These are phyloP conservation scores for Delichon dasypus DNA, from an alignment of 2,797 vertebrate species.

Conservation along the genomic window DNA sequence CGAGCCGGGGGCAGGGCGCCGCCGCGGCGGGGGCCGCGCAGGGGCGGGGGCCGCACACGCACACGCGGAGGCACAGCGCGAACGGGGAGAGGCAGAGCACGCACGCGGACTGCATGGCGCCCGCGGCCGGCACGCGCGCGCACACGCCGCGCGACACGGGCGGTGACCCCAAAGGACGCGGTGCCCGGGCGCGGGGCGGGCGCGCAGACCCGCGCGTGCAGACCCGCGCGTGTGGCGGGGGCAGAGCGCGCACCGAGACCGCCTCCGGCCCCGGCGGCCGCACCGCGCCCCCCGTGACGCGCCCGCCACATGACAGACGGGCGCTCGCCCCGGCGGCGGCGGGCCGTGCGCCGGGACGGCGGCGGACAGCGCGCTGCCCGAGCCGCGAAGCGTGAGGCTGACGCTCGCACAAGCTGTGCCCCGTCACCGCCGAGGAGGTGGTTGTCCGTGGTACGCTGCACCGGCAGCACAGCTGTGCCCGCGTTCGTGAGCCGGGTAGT, in stretches of 20 bases:
- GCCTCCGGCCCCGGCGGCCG: background rate
- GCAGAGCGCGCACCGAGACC: background rate
- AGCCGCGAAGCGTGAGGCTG: rapidly evolving
- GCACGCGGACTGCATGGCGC: background rate
- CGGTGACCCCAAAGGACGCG: background rate
- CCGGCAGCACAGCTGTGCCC: background rate
- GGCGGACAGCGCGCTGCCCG: background rate
- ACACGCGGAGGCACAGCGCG: background rate
- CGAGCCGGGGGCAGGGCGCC: background rate
- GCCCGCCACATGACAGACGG: background rate
- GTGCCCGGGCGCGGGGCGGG: background rate
- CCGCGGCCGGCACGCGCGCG: background rate
- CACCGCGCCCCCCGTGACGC: conserved; percentile 19
- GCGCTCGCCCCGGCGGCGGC: background rate
- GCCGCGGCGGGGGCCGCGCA: background rate
- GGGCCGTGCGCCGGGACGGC: background rate
- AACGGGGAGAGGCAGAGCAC: background rate
- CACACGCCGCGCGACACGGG: background rate
- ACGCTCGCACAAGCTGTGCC: background rate
- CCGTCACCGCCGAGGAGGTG: rapidly evolving
- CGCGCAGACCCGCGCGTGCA: background rate
- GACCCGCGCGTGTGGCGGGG: background rate
- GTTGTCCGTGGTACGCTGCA: rapidly evolving
- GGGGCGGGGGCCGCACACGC: background rate
- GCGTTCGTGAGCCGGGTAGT: rapidly evolving